Evolutionary conservation across 2,797 vertebrate species (phyloP), one percentile per base, ranked within the genome.

Genomic region (Microchirus variegatus): DNA sequence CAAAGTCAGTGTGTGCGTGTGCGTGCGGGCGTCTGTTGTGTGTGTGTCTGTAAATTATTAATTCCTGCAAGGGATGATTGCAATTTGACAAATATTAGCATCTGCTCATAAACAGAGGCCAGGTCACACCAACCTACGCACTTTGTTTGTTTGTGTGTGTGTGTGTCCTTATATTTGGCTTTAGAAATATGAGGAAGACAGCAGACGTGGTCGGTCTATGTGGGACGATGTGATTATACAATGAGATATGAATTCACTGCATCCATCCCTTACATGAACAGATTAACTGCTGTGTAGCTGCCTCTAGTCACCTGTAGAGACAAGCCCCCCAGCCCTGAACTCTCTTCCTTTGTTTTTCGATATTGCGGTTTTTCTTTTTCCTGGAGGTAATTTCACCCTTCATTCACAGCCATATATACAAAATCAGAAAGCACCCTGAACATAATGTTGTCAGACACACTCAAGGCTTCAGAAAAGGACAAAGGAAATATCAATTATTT

Each of bases 81-180:
- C 81, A 83, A 85, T 84, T 77, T 83, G 75, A 85, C 77, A 83
- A 80, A 78, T 78, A 85, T 79, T 84, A 87, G 82, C 84, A 87
- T 84, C 65, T 87, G 82, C 78, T 85, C 80, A 76, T 86, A 77
- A 77, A 79, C 78, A 87, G 71, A 84, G 73, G 69, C 57, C 77
- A 77, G 77, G 78, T 78, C 77, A 81, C 69, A 61, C 31, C 50
- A 35, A 54, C 69, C 49, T 22, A 45, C 61, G 61, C 61, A 63
- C 70, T 73, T 71, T 54, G 49, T 81, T 14, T 50, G 14, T 67
- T 38, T 69, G 52, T 74, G 55, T 63, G 43, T 62, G 9, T 67
- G 50, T 54, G 42, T 46, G 45, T 52, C 41, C 60, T 75, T 73
- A 81, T 79, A 78, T 87, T 81, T 83, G 73, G 65, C 77, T 85